Evolutionary conservation across 2,113 vertebrate genomes (phyloP).

Genomic region (Merops nubicus): DNA sequence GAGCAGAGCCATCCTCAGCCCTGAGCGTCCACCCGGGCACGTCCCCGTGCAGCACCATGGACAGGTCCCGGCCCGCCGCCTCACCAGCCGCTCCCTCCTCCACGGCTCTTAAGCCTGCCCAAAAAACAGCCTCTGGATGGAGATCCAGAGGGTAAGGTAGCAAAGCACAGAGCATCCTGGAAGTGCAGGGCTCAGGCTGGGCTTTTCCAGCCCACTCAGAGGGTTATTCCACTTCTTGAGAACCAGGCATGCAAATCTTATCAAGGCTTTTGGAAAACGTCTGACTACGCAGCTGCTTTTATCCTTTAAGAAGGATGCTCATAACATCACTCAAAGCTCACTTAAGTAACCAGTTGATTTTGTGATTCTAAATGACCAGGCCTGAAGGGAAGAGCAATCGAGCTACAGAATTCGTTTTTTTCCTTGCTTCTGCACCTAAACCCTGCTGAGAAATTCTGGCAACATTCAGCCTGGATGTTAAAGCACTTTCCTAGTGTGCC

Average conservation of each 20-base stretch:
- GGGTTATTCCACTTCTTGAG: background rate
- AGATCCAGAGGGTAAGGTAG: background rate
- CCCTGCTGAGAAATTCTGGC: background rate
- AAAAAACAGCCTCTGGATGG: background rate
- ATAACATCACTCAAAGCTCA: background rate
- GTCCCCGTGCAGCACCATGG: background rate
- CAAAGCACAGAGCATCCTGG: background rate
- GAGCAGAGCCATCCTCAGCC: rapidly evolving
- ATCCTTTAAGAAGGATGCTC: background rate
- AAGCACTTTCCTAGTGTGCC: background rate
- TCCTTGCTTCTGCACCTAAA: background rate
- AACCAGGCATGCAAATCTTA: background rate
- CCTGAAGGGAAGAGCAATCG: background rate
- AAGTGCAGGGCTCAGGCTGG: background rate
- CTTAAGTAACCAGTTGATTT: background rate
- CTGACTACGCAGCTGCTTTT: background rate
- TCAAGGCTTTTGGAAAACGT: background rate
- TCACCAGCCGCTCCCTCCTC: rapidly evolving
- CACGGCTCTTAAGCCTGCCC: rapidly evolving
- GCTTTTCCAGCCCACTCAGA: background rate
- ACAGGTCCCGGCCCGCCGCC: rapidly evolving
- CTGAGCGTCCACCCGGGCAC: rapidly evolving
- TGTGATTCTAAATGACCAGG: background rate
- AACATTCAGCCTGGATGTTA: background rate
- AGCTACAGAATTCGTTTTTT: background rate